A percentile compares a stretch with the other conserved stretches of the same genome.
phyloP scores from a whole-genome alignment of 53 echinoderm and acorn worm species.

The Luidia sarsii region DNA sequence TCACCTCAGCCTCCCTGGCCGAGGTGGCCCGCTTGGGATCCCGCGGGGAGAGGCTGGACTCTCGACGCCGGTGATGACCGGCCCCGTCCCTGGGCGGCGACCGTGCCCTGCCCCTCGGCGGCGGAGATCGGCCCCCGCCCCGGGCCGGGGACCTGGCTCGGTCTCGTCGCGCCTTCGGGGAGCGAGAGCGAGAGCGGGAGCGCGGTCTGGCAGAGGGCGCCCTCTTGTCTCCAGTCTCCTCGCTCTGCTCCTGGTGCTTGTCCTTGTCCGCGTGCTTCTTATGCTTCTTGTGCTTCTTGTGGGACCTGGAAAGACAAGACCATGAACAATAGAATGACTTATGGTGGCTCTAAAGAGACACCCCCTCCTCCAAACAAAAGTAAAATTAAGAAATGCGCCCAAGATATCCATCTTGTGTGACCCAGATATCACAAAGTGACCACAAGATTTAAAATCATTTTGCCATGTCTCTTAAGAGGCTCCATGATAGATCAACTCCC shows the following conservation, averaged over 20 bases:
- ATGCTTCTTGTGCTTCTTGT: constrained; percentile 58
- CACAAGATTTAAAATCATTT: no score
- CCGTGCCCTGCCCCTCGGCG: not conserved
- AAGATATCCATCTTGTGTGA: no score
- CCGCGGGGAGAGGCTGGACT: constrained; percentile 36
- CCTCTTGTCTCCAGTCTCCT: constrained; percentile 3
- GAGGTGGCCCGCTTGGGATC: constrained; percentile 10
- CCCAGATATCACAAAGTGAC: no score
- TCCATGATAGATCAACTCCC: no score
- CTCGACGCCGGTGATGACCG: not conserved
- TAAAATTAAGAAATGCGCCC: no score
- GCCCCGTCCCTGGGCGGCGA: constrained; percentile 16
- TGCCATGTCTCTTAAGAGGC: no score
- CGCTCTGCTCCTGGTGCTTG: constrained; percentile 15
- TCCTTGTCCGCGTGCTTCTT: constrained; percentile 53
- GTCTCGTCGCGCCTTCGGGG: not conserved
- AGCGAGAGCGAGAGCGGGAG: constrained; percentile 40
- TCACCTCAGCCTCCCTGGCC: not conserved
- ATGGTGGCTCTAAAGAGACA: no score
- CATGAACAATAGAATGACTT: not conserved
- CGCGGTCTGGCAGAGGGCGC: constrained; percentile 31
- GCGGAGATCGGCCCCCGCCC: not conserved
- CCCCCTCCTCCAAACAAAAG: no score
- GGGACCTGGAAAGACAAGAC: constrained; percentile 38
- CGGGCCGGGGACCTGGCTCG: constrained; percentile 26